A percentile compares a stretch with the other conserved stretches of the same genome.
phyloP scores from a whole-genome alignment of 1,140 invertebrate species.

The Heliconius himera region DNA sequence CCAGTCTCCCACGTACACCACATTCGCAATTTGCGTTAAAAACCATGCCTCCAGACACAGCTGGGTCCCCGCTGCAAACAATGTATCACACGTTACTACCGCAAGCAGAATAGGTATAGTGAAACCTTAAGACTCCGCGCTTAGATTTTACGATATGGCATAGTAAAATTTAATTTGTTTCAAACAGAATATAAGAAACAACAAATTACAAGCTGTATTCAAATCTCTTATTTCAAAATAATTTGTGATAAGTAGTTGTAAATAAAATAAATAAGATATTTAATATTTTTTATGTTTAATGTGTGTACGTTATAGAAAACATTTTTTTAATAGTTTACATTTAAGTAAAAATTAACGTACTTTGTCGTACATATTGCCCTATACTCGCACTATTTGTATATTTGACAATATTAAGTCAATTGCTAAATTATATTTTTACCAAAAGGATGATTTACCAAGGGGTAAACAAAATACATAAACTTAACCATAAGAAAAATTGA shows the following conservation, averaged over 20 bases:
- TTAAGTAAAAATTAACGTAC: too few species aligned
- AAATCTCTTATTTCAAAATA: background rate
- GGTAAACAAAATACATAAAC: too few species aligned
- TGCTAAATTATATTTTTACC: too few species aligned
- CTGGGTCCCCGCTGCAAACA: slow-evolving; percentile 38
- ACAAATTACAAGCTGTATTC: background rate
- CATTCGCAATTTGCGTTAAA: slow-evolving; percentile 42
- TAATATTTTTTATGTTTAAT: too few species aligned
- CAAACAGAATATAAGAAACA: background rate
- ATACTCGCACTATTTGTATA: too few species aligned
- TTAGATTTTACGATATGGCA: slow-evolving; percentile 2
- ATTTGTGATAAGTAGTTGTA: background rate
- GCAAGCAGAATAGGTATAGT: slow-evolving; percentile 13
- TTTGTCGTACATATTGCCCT: too few species aligned
- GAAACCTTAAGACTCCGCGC: slow-evolving; percentile 20
- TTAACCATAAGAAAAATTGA: too few species aligned
- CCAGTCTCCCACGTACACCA: slow-evolving; percentile 23
- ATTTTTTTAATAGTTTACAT: too few species aligned
- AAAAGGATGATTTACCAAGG: too few species aligned
- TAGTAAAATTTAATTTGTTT: slow-evolving; percentile 13
- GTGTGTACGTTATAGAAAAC: too few species aligned
- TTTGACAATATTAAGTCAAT: too few species aligned
- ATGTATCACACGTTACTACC: slow-evolving; percentile 40
- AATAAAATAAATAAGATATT: too few species aligned
- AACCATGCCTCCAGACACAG: slow-evolving; percentile 36